Base-by-base conservation (phyloP, 2,888 invertebrate genomes). In the Notodonta dromedarius region DNA sequence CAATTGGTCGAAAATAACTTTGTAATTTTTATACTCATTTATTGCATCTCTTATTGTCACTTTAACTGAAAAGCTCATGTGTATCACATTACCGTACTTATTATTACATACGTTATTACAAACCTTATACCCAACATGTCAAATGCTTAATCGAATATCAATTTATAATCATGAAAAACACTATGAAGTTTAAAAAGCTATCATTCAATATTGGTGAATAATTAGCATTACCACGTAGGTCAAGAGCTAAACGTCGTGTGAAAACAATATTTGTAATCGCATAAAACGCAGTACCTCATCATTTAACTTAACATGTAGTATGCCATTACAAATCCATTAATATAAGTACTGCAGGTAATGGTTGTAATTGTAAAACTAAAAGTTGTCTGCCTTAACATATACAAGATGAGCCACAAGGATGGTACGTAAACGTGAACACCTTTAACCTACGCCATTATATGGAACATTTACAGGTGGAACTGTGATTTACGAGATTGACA, bases 361-460 rank as follows among this genome's bases (percentile, higher is more conserved):
- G 24, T 61, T 62, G 60, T 67, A 60, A 61, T 71, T 63, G 67
- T 70, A 74, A 75, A 80, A 75, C 82, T 82, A 85, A 86, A 86
- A 87, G 87, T 86, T 86, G 87, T 81, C 86, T 80, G 60, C 88
- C 88, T 88, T 88, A 87, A 84, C 88, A 88, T 79, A 83, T 76
- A n/a, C n/a, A 81, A 78, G 71, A 74, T 70, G 48, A 59, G 62
- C 71, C 67, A 72, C 83, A 79, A 82, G 82, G 88, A 89, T 87
- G 80, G 85, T 85, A 86, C 83, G 82, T 51, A 84, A 86, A 84
- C 87, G 84, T 87, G 85, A 78, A 80, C 84, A 88, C 89, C 87
- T 89, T 84, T 88, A 87, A 88, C 87, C 88, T 84, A 79, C 81
- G 78, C 61, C 70, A 67, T 70, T 67, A 62, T 67, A 67, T 58